Percentiles rank a stretch among this genome's conserved stretches.
Conservation (phyloP, 2,797 vertebrate species). For the Galaxias olidus region DNA sequence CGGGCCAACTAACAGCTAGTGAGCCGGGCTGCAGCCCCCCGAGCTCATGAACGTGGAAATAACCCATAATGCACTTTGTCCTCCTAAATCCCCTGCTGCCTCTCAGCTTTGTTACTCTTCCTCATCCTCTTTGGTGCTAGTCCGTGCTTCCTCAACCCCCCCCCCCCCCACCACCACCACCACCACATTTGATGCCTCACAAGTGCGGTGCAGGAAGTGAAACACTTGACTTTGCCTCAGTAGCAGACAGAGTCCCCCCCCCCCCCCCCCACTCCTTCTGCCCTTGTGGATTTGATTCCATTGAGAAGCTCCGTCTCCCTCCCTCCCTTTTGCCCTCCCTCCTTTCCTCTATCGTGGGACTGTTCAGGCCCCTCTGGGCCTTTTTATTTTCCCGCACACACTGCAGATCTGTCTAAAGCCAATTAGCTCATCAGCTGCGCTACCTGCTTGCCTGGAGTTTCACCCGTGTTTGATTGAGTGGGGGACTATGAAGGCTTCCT, state of each 20-base stretch:
- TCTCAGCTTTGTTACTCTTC: slow-evolving; percentile 1
- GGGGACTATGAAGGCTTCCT: too few relatives aligned
- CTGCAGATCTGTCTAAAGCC: slow-evolving; percentile 67
- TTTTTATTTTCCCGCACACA: slow-evolving; percentile 71
- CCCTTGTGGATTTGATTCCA: slow-evolving; percentile 75
- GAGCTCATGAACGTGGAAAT: slow-evolving; percentile 24
- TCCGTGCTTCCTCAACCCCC: neutral
- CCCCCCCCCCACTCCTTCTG: slow-evolving; percentile 55
- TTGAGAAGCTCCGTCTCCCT: slow-evolving; percentile 44
- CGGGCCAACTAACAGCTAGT: slow-evolving; percentile 54
- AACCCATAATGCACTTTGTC: slow-evolving; percentile 23
- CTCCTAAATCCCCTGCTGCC: neutral
- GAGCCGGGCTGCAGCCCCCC: slow-evolving; percentile 26
- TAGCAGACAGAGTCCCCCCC: slow-evolving; percentile 3
- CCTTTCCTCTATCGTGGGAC: slow-evolving; percentile 54
- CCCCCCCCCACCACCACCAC: neutral
- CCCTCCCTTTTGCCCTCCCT: slow-evolving; percentile 21
- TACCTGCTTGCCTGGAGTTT: slow-evolving; percentile 54
- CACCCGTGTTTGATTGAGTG: neutral
- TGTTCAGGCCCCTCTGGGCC: slow-evolving; percentile 64
- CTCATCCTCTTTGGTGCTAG: neutral
- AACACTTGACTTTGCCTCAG: slow-evolving; percentile 30
- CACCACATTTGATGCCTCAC: slow-evolving; percentile 13
- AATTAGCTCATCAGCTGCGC: slow-evolving; percentile 71
- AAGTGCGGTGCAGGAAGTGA: neutral